Conservation (phyloP, 2,113 vertebrate genomes). For the Odocoileus virginianus region DNA sequence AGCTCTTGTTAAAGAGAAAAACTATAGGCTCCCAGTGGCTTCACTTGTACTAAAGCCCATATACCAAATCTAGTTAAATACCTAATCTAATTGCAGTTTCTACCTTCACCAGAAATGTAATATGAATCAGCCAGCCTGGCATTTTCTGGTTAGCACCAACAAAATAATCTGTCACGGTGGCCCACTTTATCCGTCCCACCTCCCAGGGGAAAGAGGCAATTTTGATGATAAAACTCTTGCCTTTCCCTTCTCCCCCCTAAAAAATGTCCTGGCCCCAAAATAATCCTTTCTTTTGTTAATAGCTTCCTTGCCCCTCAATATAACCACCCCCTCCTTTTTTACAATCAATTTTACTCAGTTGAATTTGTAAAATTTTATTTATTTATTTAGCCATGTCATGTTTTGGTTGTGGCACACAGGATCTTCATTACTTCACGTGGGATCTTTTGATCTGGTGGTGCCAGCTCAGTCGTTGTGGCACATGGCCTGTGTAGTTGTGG, state of each 20-base stretch:
- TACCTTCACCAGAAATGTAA: background rate
- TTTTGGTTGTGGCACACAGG: background rate
- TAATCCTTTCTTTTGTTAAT: background rate
- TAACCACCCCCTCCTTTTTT: background rate
- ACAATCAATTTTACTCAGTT: background rate
- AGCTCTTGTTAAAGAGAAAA: background rate
- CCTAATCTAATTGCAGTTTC: background rate
- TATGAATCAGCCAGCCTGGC: background rate
- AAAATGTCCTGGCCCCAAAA: background rate
- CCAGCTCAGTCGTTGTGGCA: background rate
- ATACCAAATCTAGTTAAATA: background rate
- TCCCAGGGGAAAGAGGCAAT: background rate
- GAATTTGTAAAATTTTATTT: background rate
- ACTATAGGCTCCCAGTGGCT: background rate
- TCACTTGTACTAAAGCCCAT: background rate
- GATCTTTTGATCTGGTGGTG: background rate
- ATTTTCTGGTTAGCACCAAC: background rate
- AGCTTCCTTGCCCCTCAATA: background rate
- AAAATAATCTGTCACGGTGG: background rate
- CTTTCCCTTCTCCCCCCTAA: background rate
- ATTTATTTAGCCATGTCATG: background rate
- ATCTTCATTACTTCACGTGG: background rate
- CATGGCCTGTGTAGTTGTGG: background rate
- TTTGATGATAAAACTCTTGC: background rate
- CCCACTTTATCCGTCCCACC: background rate